Evolutionary conservation across 2,888 invertebrate species (phyloP).

Genomic region (Ptilodon capucinus): DNA sequence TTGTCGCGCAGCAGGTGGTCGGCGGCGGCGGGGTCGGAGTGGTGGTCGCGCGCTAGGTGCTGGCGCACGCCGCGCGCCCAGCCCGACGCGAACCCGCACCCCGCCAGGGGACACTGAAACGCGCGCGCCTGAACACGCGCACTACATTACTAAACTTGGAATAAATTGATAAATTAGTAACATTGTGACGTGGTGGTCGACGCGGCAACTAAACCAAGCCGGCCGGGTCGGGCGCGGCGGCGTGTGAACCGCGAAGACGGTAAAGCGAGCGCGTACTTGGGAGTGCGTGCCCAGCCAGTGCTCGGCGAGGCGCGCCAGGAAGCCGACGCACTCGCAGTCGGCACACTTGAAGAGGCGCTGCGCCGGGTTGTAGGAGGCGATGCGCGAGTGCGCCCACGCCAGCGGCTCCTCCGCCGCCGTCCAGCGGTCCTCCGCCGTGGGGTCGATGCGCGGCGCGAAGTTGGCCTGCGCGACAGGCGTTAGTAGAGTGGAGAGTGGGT

Average conservation of each 20-base stretch:
- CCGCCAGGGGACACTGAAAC: constrained; percentile 86
- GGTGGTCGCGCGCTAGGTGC: constrained; percentile 88
- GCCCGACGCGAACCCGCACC: constrained; percentile 88
- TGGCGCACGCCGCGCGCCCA: constrained; percentile 89
- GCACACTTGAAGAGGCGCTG: constrained; percentile 89
- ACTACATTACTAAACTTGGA: too few relatives aligned
- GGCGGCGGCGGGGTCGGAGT: constrained; percentile 84
- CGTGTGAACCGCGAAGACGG: background rate
- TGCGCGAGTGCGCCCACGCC: constrained; percentile 90
- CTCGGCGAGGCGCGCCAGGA: constrained; percentile 87
- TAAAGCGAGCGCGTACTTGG: constrained; percentile 60
- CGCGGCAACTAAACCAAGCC: too few relatives aligned
- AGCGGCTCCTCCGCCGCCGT: constrained; percentile 87
- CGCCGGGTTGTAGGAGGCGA: constrained; percentile 90
- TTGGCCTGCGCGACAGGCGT: constrained; percentile 69
- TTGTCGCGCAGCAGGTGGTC: constrained; percentile 86
- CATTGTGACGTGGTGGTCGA: too few relatives aligned
- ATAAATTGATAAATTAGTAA: too few relatives aligned
- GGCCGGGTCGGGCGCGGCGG: background rate
- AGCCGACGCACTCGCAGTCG: constrained; percentile 89
- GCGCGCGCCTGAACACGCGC: constrained; percentile 82
- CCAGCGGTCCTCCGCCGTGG: constrained; percentile 83
- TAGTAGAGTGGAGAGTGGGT: too few relatives aligned
- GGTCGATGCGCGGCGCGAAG: constrained; percentile 79
- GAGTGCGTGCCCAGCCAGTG: constrained; percentile 88